Evolutionary conservation across 2,113 vertebrate genomes (phyloP).

Genomic region (Lagopus muta): DNA sequence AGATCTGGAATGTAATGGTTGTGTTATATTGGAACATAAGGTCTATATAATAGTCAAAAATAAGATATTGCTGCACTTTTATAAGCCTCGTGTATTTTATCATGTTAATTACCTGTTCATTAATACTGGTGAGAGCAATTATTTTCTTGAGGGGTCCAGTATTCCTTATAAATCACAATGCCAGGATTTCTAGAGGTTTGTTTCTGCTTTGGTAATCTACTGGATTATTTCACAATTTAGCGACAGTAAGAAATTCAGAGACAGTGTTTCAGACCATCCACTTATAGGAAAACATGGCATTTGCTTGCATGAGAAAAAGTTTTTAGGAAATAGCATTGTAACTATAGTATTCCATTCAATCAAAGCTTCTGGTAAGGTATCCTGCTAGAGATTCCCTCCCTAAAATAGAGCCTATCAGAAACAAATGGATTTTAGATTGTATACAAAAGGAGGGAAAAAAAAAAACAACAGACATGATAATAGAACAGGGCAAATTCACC

Average conservation of each 20-base stretch:
- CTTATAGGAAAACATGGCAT: background rate
- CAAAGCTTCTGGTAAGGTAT: background rate
- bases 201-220: background rate
- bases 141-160: slow-evolving; percentile 27
- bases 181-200: slow-evolving; percentile 3
- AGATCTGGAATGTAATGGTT: background rate
- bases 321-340: background rate
- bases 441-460: background rate
- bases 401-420: background rate
- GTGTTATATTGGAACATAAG: background rate
- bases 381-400: background rate
- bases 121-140: slow-evolving; percentile 38
- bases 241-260: background rate
- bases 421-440: background rate
- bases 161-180: slow-evolving; percentile 2
- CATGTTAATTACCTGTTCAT: slow-evolving; percentile 38
- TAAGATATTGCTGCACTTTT: slow-evolving; percentile 11
- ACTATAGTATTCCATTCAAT: background rate
- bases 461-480: background rate
- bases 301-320: background rate
- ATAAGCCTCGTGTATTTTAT: slow-evolving; percentile 2
- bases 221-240: background rate
- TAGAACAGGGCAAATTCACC: background rate
- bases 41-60: slow-evolving; percentile 15
- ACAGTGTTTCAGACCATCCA: background rate